Percentiles rank a stretch among this genome's conserved stretches.
Conservation (phyloP, 2,113 vertebrate species). For the human region GRCh38 chr11:84326001-84326500, state of each 20-base stretch:
- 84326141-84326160: neutral
- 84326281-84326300: neutral
- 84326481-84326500: neutral
- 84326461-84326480: neutral
- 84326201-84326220: neutral
- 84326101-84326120: neutral
- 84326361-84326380: neutral
- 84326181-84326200: neutral
- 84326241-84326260: neutral
- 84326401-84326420: neutral
- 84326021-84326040: neutral
- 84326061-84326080: neutral
- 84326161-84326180: neutral
- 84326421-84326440: neutral
- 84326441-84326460: neutral
- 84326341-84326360: neutral
- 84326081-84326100: neutral
- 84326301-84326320: neutral
- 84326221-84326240: neutral
- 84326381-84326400: neutral
- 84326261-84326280: neutral
- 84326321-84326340: neutral
- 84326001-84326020: neutral
- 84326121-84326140: neutral
- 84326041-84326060: neutral